These are phyloP conservation scores for Bhutanitis thaidina DNA, from an alignment of 2,888 invertebrate species.

Conservation along the genomic window DNA sequence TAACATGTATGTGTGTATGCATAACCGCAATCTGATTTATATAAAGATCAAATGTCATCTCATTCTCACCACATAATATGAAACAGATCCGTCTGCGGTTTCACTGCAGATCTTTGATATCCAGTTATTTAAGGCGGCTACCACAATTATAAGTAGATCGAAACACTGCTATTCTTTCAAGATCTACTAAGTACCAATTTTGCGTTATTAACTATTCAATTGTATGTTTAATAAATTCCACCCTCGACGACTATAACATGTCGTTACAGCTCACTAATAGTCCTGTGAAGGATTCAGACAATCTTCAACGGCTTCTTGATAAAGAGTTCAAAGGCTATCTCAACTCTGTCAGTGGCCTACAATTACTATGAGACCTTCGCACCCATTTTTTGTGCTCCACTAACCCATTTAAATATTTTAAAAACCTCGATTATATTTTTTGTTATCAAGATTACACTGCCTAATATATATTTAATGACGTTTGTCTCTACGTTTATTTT, in stretches of 20 bases:
- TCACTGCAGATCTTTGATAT: conserved; percentile 14
- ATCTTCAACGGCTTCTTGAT: conserved; percentile 5
- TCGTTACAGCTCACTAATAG: neutral
- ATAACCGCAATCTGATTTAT: conserved; percentile 15
- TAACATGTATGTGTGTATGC: too few species aligned
- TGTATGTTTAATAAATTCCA: too few species aligned
- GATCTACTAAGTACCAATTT: neutral
- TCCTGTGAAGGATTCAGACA: neutral
- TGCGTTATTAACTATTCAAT: too few species aligned
- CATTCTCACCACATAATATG: conserved; percentile 12
- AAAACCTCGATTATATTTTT: conserved; percentile 15
- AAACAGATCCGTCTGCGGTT: conserved; percentile 20
- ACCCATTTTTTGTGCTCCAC: conserved; percentile 57
- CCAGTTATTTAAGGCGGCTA: conserved; percentile 5
- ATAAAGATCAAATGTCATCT: conserved; percentile 18
- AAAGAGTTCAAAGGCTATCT: conserved; percentile 63
- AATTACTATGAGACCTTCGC: conserved; percentile 51
- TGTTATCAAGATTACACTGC: conserved; percentile 6
- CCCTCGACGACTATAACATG: too few species aligned
- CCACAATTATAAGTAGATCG: conserved; percentile 1
- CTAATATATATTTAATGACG: conserved; percentile 19
- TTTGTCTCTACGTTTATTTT: conserved; percentile 6
- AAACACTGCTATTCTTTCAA: neutral
- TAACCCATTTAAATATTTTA: conserved; percentile 51
- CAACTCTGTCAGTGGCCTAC: conserved; percentile 57